A percentile compares a stretch with the other conserved stretches of the same genome.
Evolutionary conservation across 2,888 invertebrate species (phyloP).

Genomic region (Tetragonula carbonaria): DNA sequence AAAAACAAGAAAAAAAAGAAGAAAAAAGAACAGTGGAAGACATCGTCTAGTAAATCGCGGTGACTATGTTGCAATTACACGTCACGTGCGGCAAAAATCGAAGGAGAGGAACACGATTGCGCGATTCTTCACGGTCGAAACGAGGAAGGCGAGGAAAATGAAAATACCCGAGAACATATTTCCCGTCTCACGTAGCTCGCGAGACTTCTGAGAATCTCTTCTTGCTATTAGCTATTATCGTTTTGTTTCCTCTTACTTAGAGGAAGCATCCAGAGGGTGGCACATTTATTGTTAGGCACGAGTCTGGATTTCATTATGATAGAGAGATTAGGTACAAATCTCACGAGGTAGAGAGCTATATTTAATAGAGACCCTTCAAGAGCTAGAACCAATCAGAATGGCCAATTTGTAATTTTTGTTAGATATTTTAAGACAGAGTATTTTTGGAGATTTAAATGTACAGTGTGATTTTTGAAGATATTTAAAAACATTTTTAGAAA

Average conservation of each 20-base stretch:
- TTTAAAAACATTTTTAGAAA: too few relatives aligned
- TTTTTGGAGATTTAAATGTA: too few relatives aligned
- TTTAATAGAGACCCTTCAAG: too few relatives aligned
- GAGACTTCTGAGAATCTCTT: constrained; percentile 7
- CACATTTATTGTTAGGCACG: not conserved
- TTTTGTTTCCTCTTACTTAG: not conserved
- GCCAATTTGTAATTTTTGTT: too few relatives aligned
- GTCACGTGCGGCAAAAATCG: constrained; percentile 38
- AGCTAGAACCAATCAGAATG: too few relatives aligned
- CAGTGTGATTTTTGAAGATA: too few relatives aligned
- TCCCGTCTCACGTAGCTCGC: not conserved
- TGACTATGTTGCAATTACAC: constrained; percentile 26
- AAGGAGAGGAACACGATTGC: constrained; percentile 7
- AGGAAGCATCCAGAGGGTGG: not conserved
- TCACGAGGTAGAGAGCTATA: too few relatives aligned
- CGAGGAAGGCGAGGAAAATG: not conserved
- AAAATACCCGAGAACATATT: not conserved
- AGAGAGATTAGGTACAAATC: too few relatives aligned
- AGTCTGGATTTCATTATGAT: not conserved
- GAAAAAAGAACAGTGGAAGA: not conserved
- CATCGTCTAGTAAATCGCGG: constrained; percentile 16
- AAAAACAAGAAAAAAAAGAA: not conserved
- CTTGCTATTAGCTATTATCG: not conserved
- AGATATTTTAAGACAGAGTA: too few relatives aligned
- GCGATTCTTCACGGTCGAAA: constrained; percentile 22